Evolutionary conservation across 1,140 invertebrate genomes (phyloP).

Genomic region (Trichogramma pretiosum): DNA sequence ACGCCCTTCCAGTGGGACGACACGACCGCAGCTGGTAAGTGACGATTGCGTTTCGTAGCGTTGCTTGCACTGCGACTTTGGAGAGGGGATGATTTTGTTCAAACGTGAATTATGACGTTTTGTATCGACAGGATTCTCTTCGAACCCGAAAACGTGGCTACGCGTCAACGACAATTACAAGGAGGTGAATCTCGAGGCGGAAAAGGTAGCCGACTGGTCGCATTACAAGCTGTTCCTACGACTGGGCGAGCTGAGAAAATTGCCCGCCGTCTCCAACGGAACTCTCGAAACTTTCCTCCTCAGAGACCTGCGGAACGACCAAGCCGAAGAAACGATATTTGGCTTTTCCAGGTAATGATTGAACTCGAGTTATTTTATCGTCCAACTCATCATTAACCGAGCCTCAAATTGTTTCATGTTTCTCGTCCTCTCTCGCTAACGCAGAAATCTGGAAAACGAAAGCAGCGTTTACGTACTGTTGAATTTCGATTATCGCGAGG

Average conservation of each 20-base stretch:
- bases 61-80: background rate
- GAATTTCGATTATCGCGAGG: too few relatives aligned
- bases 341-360: conserved; percentile 38
- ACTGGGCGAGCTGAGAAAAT: conserved; percentile 38
- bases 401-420: conserved; percentile 15
- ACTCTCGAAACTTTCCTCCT: conserved; percentile 29
- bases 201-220: conserved; percentile 34
- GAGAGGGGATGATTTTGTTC: background rate
- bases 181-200: conserved; percentile 42
- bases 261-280: conserved; percentile 38
- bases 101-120: conserved; percentile 22
- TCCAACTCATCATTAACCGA: background rate
- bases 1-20: conserved; percentile 71
- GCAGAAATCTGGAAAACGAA: too few relatives aligned
- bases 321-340: conserved; percentile 37
- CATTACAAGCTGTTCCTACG: conserved; percentile 47
- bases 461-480: too few relatives aligned
- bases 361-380: too few relatives aligned
- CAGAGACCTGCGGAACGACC: too few relatives aligned
- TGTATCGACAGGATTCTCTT: conserved; percentile 59
- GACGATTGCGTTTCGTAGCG: too few relatives aligned
- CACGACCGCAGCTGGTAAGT: conserved; percentile 47
- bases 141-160: conserved; percentile 55
- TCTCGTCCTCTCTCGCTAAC: too few relatives aligned
- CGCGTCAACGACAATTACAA: conserved; percentile 52